These are phyloP conservation scores for Eutolmus rufibarbis DNA, from an alignment of 2,888 invertebrate species.

Conservation along the genomic window DNA sequence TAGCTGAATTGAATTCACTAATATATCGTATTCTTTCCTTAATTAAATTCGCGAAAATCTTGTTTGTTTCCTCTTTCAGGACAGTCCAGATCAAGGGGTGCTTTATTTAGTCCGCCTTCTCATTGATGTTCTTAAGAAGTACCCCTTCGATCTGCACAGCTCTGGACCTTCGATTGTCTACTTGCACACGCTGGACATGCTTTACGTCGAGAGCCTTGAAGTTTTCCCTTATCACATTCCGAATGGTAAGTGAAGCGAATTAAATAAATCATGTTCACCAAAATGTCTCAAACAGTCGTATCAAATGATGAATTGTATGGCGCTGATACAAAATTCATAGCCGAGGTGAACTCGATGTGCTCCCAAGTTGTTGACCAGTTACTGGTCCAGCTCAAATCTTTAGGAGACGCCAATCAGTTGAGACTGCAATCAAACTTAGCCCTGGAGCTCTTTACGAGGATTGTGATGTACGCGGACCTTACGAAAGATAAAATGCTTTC, in stretches of 20 bases:
- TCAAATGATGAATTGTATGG: constrained; percentile 94
- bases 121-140: constrained; percentile 79
- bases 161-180: constrained; percentile 74
- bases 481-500: constrained; percentile 68
- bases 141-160: constrained; percentile 74
- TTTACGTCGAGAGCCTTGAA: constrained; percentile 82
- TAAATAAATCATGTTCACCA: background rate
- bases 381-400: constrained; percentile 71
- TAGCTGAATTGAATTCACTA: background rate
- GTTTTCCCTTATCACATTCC: constrained; percentile 86
- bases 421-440: constrained; percentile 77
- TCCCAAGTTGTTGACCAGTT: constrained; percentile 80
- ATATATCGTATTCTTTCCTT: too few species aligned
- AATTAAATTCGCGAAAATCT: too few species aligned
- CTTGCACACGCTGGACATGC: constrained; percentile 77
- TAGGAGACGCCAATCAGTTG: constrained; percentile 72
- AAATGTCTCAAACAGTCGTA: constrained; percentile 69
- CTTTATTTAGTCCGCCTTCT: constrained; percentile 82
- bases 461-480: constrained; percentile 72
- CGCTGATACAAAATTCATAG: constrained; percentile 83
- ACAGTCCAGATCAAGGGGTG: constrained; percentile 88
- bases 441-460: constrained; percentile 75
- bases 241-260: constrained; percentile 67
- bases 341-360: constrained; percentile 79
- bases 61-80: constrained; percentile 64